Conservation (phyloP, 2,888 invertebrate species). For the Koerneria pararmatus region DNA sequence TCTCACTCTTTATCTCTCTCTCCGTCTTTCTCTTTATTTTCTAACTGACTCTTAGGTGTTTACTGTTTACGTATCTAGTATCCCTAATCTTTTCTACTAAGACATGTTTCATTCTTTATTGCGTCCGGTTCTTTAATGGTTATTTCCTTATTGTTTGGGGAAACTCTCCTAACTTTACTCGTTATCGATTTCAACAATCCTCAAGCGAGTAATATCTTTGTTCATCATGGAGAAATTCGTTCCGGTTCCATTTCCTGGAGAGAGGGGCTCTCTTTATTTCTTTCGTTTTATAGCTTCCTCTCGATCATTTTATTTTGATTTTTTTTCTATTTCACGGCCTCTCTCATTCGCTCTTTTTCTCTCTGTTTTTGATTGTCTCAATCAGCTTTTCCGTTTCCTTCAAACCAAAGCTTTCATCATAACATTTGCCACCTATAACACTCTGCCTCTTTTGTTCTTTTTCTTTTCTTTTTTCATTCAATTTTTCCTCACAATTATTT, state of each 20-base stretch:
- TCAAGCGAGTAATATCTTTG: too few species aligned
- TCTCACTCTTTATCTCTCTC: background rate
- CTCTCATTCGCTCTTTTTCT: conserved; percentile 9
- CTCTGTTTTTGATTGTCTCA: conserved; percentile 4
- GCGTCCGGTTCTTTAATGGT: background rate
- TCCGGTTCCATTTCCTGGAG: too few species aligned
- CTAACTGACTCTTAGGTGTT: conserved; percentile 4
- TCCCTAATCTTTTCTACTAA: conserved; percentile 5
- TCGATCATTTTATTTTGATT: background rate
- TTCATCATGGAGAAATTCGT: too few species aligned
- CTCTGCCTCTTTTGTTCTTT: background rate
- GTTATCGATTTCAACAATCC: conserved; percentile 4
- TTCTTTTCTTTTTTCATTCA: conserved; percentile 18
- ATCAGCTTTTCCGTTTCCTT: conserved; percentile 7
- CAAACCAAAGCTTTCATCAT: conserved; percentile 4
- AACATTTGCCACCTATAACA: conserved; percentile 10
- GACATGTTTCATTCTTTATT: background rate
- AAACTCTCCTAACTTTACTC: background rate
- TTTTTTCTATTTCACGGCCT: background rate
- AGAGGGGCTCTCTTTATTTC: conserved; percentile 2
- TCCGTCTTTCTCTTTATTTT: background rate
- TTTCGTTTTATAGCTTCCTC: conserved; percentile 1
- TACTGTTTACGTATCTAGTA: background rate
- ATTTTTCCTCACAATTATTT: background rate
- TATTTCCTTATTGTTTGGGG: background rate